These are phyloP conservation scores for Ornithoptera alexandrae DNA, from an alignment of 2,888 invertebrate species.

Conservation along the genomic window DNA sequence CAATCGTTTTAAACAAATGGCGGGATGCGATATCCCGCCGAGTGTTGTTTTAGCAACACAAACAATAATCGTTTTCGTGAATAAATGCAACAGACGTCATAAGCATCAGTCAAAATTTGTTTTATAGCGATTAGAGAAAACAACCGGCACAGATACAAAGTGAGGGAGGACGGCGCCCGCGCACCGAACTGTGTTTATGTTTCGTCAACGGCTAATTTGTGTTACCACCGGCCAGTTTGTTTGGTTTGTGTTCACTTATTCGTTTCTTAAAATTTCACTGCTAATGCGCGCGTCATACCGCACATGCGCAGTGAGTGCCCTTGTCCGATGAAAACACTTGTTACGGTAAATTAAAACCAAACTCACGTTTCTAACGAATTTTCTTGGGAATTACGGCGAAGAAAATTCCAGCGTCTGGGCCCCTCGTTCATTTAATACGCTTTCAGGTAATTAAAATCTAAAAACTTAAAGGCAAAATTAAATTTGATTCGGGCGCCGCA, in stretches of 20 bases:
- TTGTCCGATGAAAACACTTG: not conserved
- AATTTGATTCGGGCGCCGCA: conserved; percentile 64
- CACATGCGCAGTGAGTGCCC: too few relatives aligned
- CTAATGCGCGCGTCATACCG: conserved; percentile 13
- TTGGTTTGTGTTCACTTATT: conserved; percentile 15
- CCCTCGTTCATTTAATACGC: conserved; percentile 70
- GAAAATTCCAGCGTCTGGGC: conserved; percentile 34
- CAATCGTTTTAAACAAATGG: not conserved
- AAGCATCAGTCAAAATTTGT: conserved; percentile 15
- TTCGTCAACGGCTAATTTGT: conserved; percentile 28
- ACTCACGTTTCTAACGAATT: conserved; percentile 13
- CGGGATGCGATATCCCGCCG: not conserved
- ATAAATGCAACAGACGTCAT: not conserved
- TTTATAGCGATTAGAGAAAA: conserved; percentile 18
- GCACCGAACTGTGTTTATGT: conserved; percentile 26
- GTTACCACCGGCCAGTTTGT: conserved; percentile 22
- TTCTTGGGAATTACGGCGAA: conserved; percentile 27
- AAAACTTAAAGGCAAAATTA: conserved; percentile 76
- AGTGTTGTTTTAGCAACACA: not conserved
- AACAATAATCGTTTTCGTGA: not conserved
- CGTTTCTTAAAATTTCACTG: conserved; percentile 11
- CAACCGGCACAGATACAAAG: conserved; percentile 24
- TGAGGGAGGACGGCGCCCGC: conserved; percentile 17
- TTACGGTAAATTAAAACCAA: conserved; percentile 31
- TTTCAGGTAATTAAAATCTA: conserved; percentile 78